These are phyloP conservation scores for Plecturocebus donacophilus DNA, from an alignment of 2,113 vertebrate genomes.

Conservation along the genomic window DNA sequence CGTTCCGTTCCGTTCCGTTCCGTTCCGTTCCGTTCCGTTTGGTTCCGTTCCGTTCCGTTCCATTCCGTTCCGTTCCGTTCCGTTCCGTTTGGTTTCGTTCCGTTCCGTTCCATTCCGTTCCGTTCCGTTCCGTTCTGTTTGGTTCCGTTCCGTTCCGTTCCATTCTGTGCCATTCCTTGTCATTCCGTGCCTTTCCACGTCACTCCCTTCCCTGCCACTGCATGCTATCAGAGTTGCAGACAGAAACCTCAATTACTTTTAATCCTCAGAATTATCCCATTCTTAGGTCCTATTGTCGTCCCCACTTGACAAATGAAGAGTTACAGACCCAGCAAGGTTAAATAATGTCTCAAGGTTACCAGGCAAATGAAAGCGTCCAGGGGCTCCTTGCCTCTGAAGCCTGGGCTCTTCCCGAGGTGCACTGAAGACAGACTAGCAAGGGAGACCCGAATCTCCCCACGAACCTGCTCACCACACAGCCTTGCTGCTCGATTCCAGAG, in stretches of 20 bases:
- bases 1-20: no score
- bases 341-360: not conserved
- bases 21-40: no score
- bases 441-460: not conserved
- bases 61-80: no score
- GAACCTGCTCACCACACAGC: fast-evolving
- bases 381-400: not conserved
- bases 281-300: not conserved
- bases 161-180: not conserved
- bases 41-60: not conserved
- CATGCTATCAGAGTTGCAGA: no score
- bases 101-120: not conserved
- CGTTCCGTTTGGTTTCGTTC: no score
- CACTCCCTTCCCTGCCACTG: not conserved
- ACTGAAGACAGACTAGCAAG: not conserved
- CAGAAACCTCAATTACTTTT: no score
- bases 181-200: no score
- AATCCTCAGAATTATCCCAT: not conserved
- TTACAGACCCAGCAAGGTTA: not conserved
- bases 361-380: not conserved
- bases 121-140: no score
- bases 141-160: no score
- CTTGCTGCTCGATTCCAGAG: not conserved
- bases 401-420: fast-evolving
- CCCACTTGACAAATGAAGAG: not conserved